phyloP scores from a whole-genome alignment of 2,113 vertebrate genomes.

The Thamnaconus septentrionalis region DNA sequence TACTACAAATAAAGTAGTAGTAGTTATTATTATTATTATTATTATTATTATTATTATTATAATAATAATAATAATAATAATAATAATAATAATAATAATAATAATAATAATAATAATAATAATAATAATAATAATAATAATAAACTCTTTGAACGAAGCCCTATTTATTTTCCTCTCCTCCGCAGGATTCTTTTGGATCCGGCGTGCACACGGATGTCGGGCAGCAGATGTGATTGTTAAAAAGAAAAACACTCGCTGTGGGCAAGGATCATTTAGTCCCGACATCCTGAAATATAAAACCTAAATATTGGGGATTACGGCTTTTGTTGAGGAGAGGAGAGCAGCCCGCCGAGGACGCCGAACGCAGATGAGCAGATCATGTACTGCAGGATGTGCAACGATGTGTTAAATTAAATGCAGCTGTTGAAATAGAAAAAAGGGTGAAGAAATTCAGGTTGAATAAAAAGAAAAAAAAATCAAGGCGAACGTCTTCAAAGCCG shows the following conservation, averaged over 20 bases:
- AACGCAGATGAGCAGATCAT: slow-evolving; percentile 75
- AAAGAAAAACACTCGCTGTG: slow-evolving; percentile 61
- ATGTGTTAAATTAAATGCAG: slow-evolving; percentile 85
- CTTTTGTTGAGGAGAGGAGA: slow-evolving; percentile 37
- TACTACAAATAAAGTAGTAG: background rate
- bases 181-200: slow-evolving; percentile 26
- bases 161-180: slow-evolving; percentile 26
- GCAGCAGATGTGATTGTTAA: slow-evolving; percentile 72
- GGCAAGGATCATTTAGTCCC: slow-evolving; percentile 79
- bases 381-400: slow-evolving; percentile 82
- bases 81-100: background rate
- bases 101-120: background rate
- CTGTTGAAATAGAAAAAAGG: slow-evolving; percentile 72
- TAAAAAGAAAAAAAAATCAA: slow-evolving; percentile 44
- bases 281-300: slow-evolving; percentile 74
- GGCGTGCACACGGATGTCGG: slow-evolving; percentile 67
- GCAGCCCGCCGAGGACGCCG: slow-evolving; percentile 43
- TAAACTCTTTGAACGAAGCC: background rate
- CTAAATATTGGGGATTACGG: slow-evolving; percentile 78
- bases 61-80: background rate
- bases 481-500: slow-evolving; percentile 22
- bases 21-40: background rate
- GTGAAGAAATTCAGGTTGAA: slow-evolving; percentile 44
- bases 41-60: background rate
- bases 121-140: background rate